phyloP scores from a whole-genome alignment of 2,113 vertebrate genomes.

The Bungarus multicinctus region DNA sequence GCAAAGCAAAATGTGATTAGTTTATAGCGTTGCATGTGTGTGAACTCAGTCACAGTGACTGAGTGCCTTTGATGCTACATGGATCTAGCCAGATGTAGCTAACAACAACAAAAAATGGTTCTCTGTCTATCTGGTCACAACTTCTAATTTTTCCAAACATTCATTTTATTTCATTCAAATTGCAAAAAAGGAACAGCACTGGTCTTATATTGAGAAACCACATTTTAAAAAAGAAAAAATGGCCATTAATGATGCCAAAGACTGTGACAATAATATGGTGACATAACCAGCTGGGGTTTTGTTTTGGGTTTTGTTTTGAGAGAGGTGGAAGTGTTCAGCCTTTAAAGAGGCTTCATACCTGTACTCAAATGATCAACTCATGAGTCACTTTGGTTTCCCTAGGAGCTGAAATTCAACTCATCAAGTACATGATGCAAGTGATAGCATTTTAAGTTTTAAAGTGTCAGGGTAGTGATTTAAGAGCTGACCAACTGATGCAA shows the following conservation, averaged over 20 bases:
- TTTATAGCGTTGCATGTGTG: background rate
- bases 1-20: background rate
- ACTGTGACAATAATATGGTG: background rate
- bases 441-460: background rate
- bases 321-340: background rate
- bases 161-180: background rate
- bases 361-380: background rate
- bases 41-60: background rate
- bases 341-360: background rate
- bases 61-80: background rate
- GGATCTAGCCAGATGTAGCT: background rate
- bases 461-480: no score
- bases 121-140: background rate
- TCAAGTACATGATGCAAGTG: background rate
- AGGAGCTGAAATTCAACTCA: no score
- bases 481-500: no score
- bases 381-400: background rate
- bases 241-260: background rate
- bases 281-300: background rate
- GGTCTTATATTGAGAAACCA: background rate
- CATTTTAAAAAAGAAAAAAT: no score
- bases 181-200: background rate
- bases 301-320: no score
- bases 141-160: background rate
- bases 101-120: background rate